A percentile compares a stretch with the other conserved stretches of the same genome.
These are phyloP conservation scores for Hypselothyrea guttata DNA, from an alignment of 2,888 invertebrate genomes.

Conservation along the genomic window DNA sequence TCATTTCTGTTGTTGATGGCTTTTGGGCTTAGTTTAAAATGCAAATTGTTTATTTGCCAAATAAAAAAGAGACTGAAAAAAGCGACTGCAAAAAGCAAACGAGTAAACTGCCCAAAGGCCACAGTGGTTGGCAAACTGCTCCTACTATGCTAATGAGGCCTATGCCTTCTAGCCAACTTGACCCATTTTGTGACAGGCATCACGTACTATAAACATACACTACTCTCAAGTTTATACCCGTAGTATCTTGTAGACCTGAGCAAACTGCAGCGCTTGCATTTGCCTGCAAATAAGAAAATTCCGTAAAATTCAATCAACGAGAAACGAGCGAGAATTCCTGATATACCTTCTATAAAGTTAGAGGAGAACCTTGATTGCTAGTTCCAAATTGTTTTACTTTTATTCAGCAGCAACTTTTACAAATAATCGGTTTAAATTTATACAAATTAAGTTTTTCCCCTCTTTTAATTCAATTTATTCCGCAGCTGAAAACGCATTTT, in stretches of 20 bases:
- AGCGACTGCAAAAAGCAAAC: slow-evolving; percentile 1
- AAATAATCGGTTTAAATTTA: too few relatives aligned
- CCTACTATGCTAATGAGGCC: slow-evolving; percentile 27
- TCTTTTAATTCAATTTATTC: too few relatives aligned
- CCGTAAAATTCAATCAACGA: too few relatives aligned
- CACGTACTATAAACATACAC: background rate
- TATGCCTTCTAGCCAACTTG: slow-evolving; percentile 21
- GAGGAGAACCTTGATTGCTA: too few relatives aligned
- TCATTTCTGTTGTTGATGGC: slow-evolving; percentile 22
- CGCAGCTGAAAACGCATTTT: too few relatives aligned
- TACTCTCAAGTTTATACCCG: too few relatives aligned
- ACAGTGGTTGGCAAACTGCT: slow-evolving; percentile 25
- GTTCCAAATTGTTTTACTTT: too few relatives aligned
- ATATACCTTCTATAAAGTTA: too few relatives aligned
- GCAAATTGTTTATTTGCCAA: slow-evolving; percentile 70
- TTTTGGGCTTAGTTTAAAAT: slow-evolving; percentile 56
- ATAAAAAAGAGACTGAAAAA: slow-evolving; percentile 23
- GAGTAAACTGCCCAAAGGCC: slow-evolving; percentile 13
- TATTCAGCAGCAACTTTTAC: too few relatives aligned
- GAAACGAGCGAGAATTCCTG: too few relatives aligned
- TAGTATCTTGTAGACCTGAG: background rate
- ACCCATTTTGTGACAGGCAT: slow-evolving; percentile 17
- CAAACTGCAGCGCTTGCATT: background rate
- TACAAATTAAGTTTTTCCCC: too few relatives aligned
- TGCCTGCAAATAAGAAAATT: too few relatives aligned